Conservation (phyloP, 2,888 invertebrate species). For the Stictocephala bisonia region DNA sequence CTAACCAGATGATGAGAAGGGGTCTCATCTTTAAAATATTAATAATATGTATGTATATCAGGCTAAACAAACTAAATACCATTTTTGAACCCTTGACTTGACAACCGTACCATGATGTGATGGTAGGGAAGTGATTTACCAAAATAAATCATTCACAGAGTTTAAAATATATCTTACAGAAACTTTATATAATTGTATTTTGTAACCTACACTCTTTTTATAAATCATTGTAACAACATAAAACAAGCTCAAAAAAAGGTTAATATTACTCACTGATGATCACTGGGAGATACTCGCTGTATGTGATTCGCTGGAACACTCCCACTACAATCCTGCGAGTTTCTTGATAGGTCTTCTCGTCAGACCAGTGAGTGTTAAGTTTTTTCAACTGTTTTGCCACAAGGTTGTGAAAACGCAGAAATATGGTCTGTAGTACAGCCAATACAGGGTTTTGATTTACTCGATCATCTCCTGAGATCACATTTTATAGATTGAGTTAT, state of each 20-base stretch:
- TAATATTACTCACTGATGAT: conserved; percentile 70
- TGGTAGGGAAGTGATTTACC: too few species aligned
- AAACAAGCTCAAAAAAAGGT: not conserved
- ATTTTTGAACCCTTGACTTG: too few species aligned
- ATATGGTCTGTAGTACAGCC: conserved; percentile 76
- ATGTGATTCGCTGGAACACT: conserved; percentile 80
- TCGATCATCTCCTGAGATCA: conserved; percentile 74
- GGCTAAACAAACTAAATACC: too few species aligned
- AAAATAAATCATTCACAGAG: too few species aligned
- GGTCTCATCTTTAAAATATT: too few species aligned
- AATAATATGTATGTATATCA: too few species aligned
- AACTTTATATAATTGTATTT: too few species aligned
- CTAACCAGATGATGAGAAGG: too few species aligned
- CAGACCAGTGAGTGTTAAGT: conserved; percentile 79
- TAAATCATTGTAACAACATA: too few species aligned
- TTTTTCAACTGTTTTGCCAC: conserved; percentile 71
- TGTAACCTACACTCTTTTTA: too few species aligned
- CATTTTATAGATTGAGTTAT: not conserved
- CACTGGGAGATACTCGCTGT: conserved; percentile 82
- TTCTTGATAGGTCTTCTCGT: conserved; percentile 78
- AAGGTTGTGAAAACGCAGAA: conserved; percentile 83
- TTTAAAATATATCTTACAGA: too few species aligned
- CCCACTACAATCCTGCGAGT: conserved; percentile 77
- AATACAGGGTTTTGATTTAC: conserved; percentile 81
- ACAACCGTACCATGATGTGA: too few species aligned